Conservation (phyloP, 53 echinoderm and acorn worm genomes). For the Patiria pectinifera region DNA sequence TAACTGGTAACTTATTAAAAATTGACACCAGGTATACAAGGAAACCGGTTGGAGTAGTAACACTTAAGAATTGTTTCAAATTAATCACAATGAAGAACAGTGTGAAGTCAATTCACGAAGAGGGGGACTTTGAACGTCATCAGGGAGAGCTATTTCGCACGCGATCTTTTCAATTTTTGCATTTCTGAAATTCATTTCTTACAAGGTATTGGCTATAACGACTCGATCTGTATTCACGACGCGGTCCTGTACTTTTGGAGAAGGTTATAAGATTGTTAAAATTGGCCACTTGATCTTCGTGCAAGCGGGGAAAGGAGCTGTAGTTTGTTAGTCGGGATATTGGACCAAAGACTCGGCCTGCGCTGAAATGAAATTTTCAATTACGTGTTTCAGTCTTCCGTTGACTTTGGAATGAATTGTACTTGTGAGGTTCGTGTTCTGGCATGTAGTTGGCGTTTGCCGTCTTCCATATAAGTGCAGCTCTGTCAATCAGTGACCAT, state of each 20-base stretch:
- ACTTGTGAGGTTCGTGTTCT: no score
- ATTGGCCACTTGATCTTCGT: not conserved
- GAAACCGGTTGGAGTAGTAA: not conserved
- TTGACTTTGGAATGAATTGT: no score
- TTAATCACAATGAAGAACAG: not conserved
- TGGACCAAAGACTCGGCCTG: no score
- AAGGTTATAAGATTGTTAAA: not conserved
- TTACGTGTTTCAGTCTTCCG: no score
- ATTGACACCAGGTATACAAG: not conserved
- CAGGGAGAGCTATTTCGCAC: not conserved
- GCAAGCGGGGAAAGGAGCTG: not conserved
- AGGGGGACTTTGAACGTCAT: not conserved
- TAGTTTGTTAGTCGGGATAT: no score
- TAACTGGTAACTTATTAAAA: not conserved
- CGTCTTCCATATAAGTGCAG: no score
- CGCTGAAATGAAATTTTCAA: no score
- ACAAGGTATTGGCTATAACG: not conserved
- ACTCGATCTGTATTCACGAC: not conserved
- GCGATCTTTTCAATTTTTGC: not conserved
- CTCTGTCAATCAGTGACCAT: no score
- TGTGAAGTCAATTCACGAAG: not conserved
- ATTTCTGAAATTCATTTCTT: not conserved
- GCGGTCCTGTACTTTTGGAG: not conserved
- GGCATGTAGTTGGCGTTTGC: no score
- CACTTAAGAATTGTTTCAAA: not conserved